phyloP scores from a whole-genome alignment of 2,888 invertebrate species.

The Pemphredon lugubris region DNA sequence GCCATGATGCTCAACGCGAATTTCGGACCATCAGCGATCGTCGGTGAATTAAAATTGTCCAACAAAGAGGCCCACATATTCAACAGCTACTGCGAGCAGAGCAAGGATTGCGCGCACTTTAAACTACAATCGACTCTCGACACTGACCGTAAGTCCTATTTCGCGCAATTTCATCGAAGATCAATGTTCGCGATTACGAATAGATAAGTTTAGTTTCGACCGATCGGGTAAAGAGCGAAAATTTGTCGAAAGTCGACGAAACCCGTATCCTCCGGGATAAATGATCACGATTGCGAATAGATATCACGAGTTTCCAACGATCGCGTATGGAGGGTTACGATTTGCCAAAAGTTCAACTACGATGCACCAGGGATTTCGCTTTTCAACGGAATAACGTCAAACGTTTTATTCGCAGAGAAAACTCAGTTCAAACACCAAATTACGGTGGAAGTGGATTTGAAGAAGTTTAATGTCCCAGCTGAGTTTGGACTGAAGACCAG shows the following conservation, averaged over 20 bases:
- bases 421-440: conserved; percentile 84
- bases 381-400: too few species aligned
- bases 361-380: too few species aligned
- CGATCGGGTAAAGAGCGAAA: too few species aligned
- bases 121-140: conserved; percentile 84
- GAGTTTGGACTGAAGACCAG: conserved; percentile 88
- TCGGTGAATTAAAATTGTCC: conserved; percentile 87
- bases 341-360: too few species aligned
- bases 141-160: conserved; percentile 68
- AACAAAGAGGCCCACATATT: conserved; percentile 88
- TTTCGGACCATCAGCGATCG: conserved; percentile 87
- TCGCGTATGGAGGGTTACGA: too few species aligned
- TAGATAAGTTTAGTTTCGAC: not conserved
- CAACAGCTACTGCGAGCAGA: conserved; percentile 89
- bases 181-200: not conserved
- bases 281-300: too few species aligned
- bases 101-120: conserved; percentile 89
- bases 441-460: conserved; percentile 86
- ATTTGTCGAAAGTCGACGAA: too few species aligned
- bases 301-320: too few species aligned
- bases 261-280: too few species aligned
- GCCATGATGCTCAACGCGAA: conserved; percentile 87
- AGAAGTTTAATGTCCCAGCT: conserved; percentile 88
- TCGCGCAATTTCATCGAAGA: not conserved
- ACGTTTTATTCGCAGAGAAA: conserved; percentile 56